A percentile compares a stretch with the other conserved stretches of the same genome.
These are phyloP conservation scores for Grantiella picta DNA, from an alignment of 2,113 vertebrate genomes.

Conservation along the genomic window DNA sequence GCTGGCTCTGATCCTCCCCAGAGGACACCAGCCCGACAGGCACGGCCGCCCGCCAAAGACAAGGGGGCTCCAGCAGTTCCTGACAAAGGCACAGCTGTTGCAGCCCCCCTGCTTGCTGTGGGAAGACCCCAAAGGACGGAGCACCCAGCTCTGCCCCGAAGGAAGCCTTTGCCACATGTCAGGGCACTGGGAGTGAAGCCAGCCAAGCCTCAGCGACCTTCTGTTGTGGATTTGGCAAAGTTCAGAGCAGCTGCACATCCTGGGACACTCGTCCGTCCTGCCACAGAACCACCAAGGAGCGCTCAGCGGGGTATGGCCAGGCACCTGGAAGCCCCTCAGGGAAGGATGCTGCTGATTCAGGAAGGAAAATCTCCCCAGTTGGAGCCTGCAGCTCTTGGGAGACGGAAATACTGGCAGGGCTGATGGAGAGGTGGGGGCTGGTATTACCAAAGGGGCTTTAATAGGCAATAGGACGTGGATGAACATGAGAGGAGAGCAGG, in stretches of 20 bases:
- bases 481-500: not conserved
- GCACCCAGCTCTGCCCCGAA: conserved; percentile 38
- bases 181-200: conserved; percentile 51
- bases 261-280: rapidly evolving
- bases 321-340: not conserved
- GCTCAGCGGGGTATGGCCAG: not conserved
- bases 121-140: not conserved
- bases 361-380: not conserved
- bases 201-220: conserved; percentile 76
- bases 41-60: not conserved
- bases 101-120: not conserved
- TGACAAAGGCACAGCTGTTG: not conserved
- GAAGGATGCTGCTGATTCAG: not conserved
- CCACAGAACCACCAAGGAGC: not conserved
- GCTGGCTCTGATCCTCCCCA: not conserved
- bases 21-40: not conserved
- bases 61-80: not conserved
- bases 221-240: conserved; percentile 69
- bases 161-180: conserved; percentile 66
- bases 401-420: not conserved
- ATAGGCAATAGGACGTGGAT: not conserved
- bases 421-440: conserved; percentile 33
- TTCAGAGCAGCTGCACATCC: not conserved
- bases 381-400: not conserved
- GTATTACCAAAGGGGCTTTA: not conserved